These are phyloP conservation scores for Strix aluco DNA, from an alignment of 2,113 vertebrate species.

Conservation along the genomic window DNA sequence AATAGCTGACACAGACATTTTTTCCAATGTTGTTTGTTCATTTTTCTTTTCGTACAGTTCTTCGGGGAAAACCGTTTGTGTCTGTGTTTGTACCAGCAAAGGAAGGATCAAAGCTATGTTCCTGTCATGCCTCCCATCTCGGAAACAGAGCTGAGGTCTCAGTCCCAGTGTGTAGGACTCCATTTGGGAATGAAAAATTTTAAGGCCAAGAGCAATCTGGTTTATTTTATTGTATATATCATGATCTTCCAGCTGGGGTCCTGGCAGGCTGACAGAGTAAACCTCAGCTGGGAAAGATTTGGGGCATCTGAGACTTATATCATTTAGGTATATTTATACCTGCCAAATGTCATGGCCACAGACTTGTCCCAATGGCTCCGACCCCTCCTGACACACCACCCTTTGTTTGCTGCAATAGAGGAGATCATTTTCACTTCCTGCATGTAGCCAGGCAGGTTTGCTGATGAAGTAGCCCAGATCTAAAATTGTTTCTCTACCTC, in stretches of 20 bases:
- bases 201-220: background rate
- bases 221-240: constrained; percentile 2
- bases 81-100: background rate
- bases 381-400: background rate
- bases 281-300: constrained; percentile 1
- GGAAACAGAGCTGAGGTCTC: background rate
- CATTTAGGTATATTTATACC: background rate
- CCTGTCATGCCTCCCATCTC: background rate
- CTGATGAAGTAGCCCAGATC: background rate
- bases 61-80: background rate
- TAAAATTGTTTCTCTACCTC: background rate
- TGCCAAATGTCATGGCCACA: background rate
- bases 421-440: background rate
- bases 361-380: background rate
- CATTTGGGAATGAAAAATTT: background rate
- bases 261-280: constrained; percentile 18
- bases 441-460: background rate
- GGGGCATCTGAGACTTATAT: background rate
- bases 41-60: background rate
- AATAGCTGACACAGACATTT: background rate
- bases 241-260: background rate
- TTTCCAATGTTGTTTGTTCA: background rate
- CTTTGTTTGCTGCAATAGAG: background rate
- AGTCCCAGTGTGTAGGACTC: background rate
- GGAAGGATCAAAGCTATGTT: background rate